Evolutionary conservation across 2,113 vertebrate genomes (phyloP), one percentile per base, ranked within the genome.

Genomic region (Ursus arctos): DNA sequence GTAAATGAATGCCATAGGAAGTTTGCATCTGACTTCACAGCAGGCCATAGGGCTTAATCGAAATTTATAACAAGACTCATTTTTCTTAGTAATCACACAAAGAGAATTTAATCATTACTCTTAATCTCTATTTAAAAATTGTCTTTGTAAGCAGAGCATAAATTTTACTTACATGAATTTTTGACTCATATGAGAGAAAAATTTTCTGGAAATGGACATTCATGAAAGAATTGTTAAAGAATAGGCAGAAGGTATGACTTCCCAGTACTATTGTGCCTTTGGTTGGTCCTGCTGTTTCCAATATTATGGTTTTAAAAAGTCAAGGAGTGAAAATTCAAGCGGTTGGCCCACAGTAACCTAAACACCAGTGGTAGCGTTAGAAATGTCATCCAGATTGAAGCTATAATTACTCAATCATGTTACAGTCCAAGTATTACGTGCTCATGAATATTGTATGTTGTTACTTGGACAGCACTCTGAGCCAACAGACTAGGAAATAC

Each of bases 31-130:
- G 77, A 83, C 36, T 87, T 49, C 43, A 83, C 12, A 84, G 63
- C 51, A 93, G 26, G 33, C 19, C 22, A 43, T 21, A 57, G 11
- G n/a, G 9, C n/a, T 95, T 97, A 92, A 94, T 2, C 84, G 69
- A 96, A 97, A 96, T 84, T 95, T 90, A n/a, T 76, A 84, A 88
- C 4, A 77, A 22, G 67, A 36, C 33, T 83, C 36, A 84, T 95
- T 95, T 97, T 92, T 40, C 77, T 80, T 74, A 91, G 72, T 80
- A 84, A 93, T 91, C 71, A 96, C 28, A 80, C 36, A 85, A 61
- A 92, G 22, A n/a, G 5, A 95, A 71, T 74, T 84, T 95, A 83
- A 92, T 95, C 31, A 96, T 94, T 31, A 71, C 12, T 74, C 63
- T 92, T 84, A 76, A 72, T 87, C 47, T 67, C 6, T 80, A 57